phyloP scores from a whole-genome alignment of 30 jellyfish, hydroid and myxozoan genomes.

The Morbakka virulenta region DNA sequence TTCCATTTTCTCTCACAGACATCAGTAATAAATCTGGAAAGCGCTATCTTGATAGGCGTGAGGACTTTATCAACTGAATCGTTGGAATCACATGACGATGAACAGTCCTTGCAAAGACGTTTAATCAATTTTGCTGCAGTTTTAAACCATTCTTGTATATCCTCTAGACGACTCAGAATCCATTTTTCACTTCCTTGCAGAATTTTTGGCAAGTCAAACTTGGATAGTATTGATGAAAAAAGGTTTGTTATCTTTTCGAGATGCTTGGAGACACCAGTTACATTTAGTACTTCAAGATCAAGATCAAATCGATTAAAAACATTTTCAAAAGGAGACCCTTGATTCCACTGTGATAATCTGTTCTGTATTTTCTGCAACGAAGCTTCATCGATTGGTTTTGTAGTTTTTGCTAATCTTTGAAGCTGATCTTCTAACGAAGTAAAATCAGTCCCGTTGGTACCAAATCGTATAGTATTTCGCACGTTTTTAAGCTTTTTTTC shows the following conservation, averaged over 20 bases:
- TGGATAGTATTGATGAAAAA: slow-evolving; percentile 50
- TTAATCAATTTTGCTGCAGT: slow-evolving; percentile 51
- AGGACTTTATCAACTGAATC: slow-evolving; percentile 19
- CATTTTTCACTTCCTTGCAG: slow-evolving; percentile 62
- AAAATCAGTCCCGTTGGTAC: slow-evolving; percentile 39
- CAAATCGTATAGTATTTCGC: slow-evolving; percentile 50
- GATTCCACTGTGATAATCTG: slow-evolving; percentile 31
- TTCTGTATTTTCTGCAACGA: slow-evolving; percentile 53
- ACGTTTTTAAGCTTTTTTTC: slow-evolving; percentile 63
- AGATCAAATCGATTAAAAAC: slow-evolving; percentile 71
- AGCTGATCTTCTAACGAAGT: slow-evolving; percentile 47
- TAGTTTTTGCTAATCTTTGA: slow-evolving; percentile 25
- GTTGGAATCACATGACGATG: slow-evolving; percentile 41
- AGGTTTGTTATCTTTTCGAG: slow-evolving; percentile 37
- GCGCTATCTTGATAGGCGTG: slow-evolving; percentile 1
- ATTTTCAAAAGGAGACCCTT: slow-evolving; percentile 73
- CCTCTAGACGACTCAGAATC: slow-evolving; percentile 41
- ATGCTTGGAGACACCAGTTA: slow-evolving; percentile 74
- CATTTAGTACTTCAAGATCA: slow-evolving; percentile 46
- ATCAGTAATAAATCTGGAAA: slow-evolving; percentile 16
- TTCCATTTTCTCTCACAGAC: slow-evolving; percentile 21
- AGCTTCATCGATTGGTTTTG: slow-evolving; percentile 43
- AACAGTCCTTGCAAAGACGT: slow-evolving; percentile 61
- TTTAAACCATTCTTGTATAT: slow-evolving; percentile 83
- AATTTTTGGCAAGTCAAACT: slow-evolving; percentile 43